phyloP scores from a whole-genome alignment of 2,888 invertebrate species.

The Latheticus oryzae region DNA sequence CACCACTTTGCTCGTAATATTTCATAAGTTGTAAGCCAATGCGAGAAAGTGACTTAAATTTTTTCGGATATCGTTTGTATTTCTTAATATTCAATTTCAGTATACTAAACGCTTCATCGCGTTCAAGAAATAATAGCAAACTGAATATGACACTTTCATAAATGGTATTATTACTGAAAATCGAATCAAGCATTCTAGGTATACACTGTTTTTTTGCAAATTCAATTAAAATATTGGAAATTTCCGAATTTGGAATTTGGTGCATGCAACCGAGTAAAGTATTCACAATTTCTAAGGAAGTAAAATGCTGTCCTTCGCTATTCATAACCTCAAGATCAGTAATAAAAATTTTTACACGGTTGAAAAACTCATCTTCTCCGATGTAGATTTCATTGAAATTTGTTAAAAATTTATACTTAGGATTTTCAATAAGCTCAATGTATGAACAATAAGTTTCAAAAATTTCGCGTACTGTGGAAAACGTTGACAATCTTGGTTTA shows the following conservation, averaged over 20 bases:
- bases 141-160: constrained; percentile 61
- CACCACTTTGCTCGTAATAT: constrained; percentile 41
- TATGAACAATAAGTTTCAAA: constrained; percentile 33
- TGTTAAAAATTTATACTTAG: background rate
- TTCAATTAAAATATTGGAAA: background rate
- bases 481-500: constrained; percentile 40
- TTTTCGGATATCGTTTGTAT: constrained; percentile 54
- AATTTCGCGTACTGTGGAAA: constrained; percentile 42
- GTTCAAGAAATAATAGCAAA: constrained; percentile 57
- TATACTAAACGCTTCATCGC: constrained; percentile 42
- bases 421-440: too few species aligned
- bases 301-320: constrained; percentile 54
- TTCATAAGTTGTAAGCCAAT: constrained; percentile 50
- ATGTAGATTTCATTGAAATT: too few species aligned
- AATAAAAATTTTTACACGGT: constrained; percentile 52
- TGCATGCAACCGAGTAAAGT: constrained; percentile 47
- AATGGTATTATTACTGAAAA: constrained; percentile 59
- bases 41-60: constrained; percentile 50
- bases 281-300: constrained; percentile 52
- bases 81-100: constrained; percentile 48
- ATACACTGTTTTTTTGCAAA: constrained; percentile 47
- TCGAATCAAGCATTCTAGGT: constrained; percentile 59
- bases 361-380: constrained; percentile 40
- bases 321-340: constrained; percentile 49
- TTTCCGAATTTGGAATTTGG: constrained; percentile 12